Percentiles rank a stretch among this genome's conserved stretches.
Conservation (phyloP, 2,113 vertebrate genomes). For the Malaclemys terrapin region DNA sequence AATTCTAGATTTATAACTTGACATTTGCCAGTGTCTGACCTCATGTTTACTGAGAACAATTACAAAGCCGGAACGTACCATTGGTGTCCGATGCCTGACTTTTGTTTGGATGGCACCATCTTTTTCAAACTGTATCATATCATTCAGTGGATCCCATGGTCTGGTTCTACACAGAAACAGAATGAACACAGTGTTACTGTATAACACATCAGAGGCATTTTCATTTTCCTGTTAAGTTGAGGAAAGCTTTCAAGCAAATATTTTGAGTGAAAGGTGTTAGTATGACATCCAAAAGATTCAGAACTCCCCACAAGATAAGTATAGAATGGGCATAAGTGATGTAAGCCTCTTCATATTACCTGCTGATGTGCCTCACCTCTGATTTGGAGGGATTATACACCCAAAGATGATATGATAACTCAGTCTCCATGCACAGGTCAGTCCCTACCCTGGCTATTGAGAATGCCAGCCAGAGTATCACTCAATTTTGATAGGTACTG, state of each 20-base stretch:
- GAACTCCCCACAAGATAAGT: not conserved
- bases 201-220: not conserved
- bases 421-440: not conserved
- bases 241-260: not conserved
- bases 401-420: not conserved
- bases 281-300: not conserved
- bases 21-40: conserved; percentile 70
- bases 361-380: not conserved
- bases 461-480: not conserved
- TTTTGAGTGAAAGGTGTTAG: not conserved
- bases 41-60: conserved; percentile 60
- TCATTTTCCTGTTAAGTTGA: not conserved
- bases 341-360: not conserved
- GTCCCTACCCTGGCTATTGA: not conserved
- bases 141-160: conserved; percentile 98
- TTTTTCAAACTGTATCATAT: conserved; percentile 98
- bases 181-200: not conserved
- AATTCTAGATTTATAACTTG: conserved; percentile 37
- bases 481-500: not conserved
- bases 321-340: not conserved
- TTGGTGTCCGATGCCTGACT: conserved; percentile 97
- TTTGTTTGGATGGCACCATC: conserved; percentile 96
- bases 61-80: conserved; percentile 92
- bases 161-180: conserved; percentile 85
- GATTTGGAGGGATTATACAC: not conserved